phyloP scores from a whole-genome alignment of 2,888 invertebrate genomes.

The Timandra comae region DNA sequence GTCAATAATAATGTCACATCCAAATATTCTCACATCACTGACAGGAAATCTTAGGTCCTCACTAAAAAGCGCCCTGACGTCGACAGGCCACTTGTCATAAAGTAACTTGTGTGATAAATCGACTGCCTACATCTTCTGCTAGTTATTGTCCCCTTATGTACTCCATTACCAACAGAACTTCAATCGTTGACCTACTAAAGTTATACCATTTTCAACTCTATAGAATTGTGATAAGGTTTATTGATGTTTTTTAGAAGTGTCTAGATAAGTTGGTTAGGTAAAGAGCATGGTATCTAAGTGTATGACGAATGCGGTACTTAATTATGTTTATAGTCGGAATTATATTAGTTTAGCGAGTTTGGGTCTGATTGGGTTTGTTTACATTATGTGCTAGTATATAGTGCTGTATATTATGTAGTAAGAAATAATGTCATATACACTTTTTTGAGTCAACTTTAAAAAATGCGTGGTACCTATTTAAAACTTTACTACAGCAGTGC shows the following conservation, averaged over 20 bases:
- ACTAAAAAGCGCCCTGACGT: constrained; percentile 66
- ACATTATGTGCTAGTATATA: too few relatives aligned
- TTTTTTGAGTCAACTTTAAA: too few relatives aligned
- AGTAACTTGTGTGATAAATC: constrained; percentile 66
- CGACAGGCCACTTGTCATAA: constrained; percentile 71
- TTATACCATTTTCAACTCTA: constrained; percentile 19
- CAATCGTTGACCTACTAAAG: neutral
- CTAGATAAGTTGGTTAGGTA: constrained; percentile 38
- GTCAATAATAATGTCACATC: too few relatives aligned
- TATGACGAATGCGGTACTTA: constrained; percentile 61
- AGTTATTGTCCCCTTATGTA: constrained; percentile 67
- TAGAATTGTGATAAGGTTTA: accelerated
- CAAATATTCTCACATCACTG: constrained; percentile 19
- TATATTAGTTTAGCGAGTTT: constrained; percentile 23
- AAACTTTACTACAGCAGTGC: too few relatives aligned
- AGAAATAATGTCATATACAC: too few relatives aligned
- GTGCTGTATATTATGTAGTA: too few relatives aligned
- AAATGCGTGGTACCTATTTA: too few relatives aligned
- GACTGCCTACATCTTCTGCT: constrained; percentile 65
- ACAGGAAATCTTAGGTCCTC: constrained; percentile 32
- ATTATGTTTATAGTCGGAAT: constrained; percentile 47
- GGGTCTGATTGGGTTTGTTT: too few relatives aligned
- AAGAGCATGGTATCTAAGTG: constrained; percentile 39
- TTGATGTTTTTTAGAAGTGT: constrained; percentile 28
- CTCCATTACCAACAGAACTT: constrained; percentile 21